These are phyloP conservation scores for Lydus trimaculatus DNA, from an alignment of 2,888 invertebrate genomes.

Conservation along the genomic window DNA sequence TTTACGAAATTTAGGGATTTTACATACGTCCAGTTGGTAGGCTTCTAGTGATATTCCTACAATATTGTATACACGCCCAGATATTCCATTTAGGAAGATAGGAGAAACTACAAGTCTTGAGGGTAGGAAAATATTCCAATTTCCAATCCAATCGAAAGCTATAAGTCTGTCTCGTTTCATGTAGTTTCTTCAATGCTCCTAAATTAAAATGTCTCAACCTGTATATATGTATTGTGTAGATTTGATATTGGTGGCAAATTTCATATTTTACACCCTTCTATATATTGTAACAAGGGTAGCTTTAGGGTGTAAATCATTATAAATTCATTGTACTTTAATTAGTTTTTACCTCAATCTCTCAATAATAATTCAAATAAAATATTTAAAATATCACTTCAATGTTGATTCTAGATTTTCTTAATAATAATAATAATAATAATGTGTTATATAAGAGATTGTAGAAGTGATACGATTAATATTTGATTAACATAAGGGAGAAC, in stretches of 20 bases:
- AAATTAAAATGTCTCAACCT: too few species aligned
- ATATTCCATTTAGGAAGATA: too few species aligned
- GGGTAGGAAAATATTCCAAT: too few species aligned
- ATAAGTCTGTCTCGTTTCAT: too few species aligned
- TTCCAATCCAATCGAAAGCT: too few species aligned
- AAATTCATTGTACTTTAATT: slow-evolving; percentile 3
- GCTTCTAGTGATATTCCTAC: too few species aligned
- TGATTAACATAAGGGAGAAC: background rate
- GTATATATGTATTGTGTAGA: too few species aligned
- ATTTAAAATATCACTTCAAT: background rate
- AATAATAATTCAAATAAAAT: background rate
- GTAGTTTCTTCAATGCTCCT: too few species aligned
- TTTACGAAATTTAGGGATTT: background rate
- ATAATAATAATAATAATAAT: background rate
- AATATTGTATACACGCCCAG: too few species aligned
- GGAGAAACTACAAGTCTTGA: too few species aligned
- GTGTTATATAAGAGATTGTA: background rate
- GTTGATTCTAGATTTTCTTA: background rate
- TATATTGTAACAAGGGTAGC: background rate
- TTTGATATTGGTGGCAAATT: too few species aligned
- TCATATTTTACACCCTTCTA: background rate
- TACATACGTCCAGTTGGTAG: too few species aligned
- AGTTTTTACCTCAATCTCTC: background rate
- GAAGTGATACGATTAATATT: background rate
- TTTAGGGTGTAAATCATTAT: background rate